These are phyloP conservation scores for Pseudoatta argentina DNA, from an alignment of 1,140 invertebrate genomes.

Conservation along the genomic window DNA sequence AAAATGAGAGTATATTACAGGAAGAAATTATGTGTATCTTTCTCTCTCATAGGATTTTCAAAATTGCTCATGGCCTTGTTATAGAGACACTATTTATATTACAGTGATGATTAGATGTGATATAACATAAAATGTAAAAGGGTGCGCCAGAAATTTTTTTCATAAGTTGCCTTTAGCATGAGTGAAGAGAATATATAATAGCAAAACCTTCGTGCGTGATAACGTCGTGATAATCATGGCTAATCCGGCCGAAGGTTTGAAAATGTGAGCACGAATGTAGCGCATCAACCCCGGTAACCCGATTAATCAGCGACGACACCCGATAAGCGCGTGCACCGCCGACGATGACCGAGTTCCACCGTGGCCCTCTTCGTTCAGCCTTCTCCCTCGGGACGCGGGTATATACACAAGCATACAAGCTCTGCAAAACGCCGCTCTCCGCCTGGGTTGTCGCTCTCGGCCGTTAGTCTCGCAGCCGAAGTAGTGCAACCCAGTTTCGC, in stretches of 20 bases:
- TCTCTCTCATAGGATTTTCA: too few relatives aligned
- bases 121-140: background rate
- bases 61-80: too few relatives aligned
- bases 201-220: background rate
- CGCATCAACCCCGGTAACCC: slow-evolving; percentile 68
- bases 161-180: background rate
- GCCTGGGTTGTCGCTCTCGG: slow-evolving; percentile 21
- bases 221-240: slow-evolving; percentile 54
- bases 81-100: background rate
- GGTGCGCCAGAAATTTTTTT: background rate
- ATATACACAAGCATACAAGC: background rate
- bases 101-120: background rate
- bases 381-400: slow-evolving; percentile 49
- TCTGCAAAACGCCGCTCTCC: background rate
- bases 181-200: background rate
- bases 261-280: slow-evolving; percentile 47
- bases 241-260: slow-evolving; percentile 55
- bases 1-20: too few relatives aligned
- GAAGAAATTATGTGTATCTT: too few relatives aligned
- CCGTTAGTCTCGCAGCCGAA: slow-evolving; percentile 57
- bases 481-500: slow-evolving; percentile 83
- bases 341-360: slow-evolving; percentile 70
- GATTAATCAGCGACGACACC: slow-evolving; percentile 75
- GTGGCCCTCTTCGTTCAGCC: slow-evolving; percentile 63
- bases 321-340: slow-evolving; percentile 65